Evolutionary conservation across 1,140 invertebrate genomes (phyloP), one percentile per base, ranked within the genome.

Genomic region (Drosophila arawakana): DNA sequence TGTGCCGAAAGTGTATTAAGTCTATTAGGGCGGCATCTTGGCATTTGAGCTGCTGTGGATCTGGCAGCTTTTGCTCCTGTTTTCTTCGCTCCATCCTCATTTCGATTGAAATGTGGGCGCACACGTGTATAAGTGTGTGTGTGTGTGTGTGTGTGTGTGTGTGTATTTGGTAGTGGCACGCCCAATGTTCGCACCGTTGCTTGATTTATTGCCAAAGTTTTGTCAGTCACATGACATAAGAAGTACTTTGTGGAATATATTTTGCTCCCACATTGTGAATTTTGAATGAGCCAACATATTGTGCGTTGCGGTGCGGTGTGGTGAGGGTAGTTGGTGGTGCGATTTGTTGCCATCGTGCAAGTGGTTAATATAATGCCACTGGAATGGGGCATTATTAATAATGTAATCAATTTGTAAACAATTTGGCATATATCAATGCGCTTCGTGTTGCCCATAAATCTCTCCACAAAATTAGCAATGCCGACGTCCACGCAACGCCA

Each of bases 131-230:
- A 34, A 59, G 54, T 50, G 35, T 37, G 10, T 60, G n/a, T n/a
- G 18, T 25, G 11, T 18, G 18, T 18, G 34, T 35, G 73, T 68
- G 62, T 68, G 21, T 41, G 44, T 57, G 59, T 47, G 39, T 34
- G 18, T 43, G 37, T 58, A 10, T 59, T 4, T 39, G 25, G 9
- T 25, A 39, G 44, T 50, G 76, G 41, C 76, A 78, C 73, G 60
- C 73, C 65, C 94, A 72, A 44, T 76, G 59, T 72, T 74, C 66
- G 73, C 80, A 74, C 73, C 75, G 83, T 81, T 84, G 71, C 73
- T 89, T 89, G 84, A 89, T 89, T 89, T 89, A 89, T 89, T 89
- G 78, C 80, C 77, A 89, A 89, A 89, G 80, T 89, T 89, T 84
- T 79, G 71, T 74, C 84, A 89, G 84, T 89, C 84, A 84, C 76